These are phyloP conservation scores for Myoxocephalus aenaeus DNA, from an alignment of 2,797 vertebrate species.

Conservation along the genomic window DNA sequence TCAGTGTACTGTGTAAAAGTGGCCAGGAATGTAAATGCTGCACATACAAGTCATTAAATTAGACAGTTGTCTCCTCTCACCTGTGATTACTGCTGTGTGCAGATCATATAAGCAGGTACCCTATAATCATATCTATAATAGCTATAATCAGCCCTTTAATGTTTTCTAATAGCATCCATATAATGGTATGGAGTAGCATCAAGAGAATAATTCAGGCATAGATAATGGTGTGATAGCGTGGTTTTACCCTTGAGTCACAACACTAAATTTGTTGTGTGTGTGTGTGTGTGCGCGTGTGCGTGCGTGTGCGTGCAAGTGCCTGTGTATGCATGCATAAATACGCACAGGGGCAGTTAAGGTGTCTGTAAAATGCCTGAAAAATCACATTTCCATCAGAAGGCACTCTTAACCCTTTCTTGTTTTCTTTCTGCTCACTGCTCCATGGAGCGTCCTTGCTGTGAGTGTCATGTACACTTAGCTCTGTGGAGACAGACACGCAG, in stretches of 20 bases:
- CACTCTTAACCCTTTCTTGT: slow-evolving; percentile 73
- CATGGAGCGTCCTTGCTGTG: slow-evolving; percentile 66
- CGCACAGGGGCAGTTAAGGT: slow-evolving; percentile 72
- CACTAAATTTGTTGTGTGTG: slow-evolving; percentile 76
- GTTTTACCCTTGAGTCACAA: slow-evolving; percentile 84
- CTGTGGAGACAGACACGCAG: slow-evolving; percentile 49
- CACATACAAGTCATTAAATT: slow-evolving; percentile 72
- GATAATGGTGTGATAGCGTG: slow-evolving; percentile 77
- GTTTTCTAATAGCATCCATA: slow-evolving; percentile 81
- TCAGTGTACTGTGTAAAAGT: slow-evolving; percentile 38
- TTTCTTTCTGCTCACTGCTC: slow-evolving; percentile 61
- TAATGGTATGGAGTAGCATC: slow-evolving; percentile 81
- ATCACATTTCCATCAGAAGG: slow-evolving; percentile 73
- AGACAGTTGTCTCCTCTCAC: slow-evolving; percentile 80
- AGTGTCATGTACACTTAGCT: slow-evolving; percentile 73
- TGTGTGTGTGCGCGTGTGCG: slow-evolving; percentile 66
- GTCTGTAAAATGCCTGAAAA: slow-evolving; percentile 81
- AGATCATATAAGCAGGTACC: slow-evolving; percentile 81
- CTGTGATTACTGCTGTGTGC: slow-evolving; percentile 83
- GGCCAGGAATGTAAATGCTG: slow-evolving; percentile 48
- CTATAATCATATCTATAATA: slow-evolving; percentile 83
- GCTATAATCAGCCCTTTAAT: slow-evolving; percentile 82
- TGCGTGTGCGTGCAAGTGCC: slow-evolving; percentile 30
- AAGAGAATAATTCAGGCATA: slow-evolving; percentile 81
- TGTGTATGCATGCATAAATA: slow-evolving; percentile 73